These are phyloP conservation scores for Sphenodon punctatus DNA, from an alignment of 2,797 vertebrate genomes.

Conservation along the genomic window DNA sequence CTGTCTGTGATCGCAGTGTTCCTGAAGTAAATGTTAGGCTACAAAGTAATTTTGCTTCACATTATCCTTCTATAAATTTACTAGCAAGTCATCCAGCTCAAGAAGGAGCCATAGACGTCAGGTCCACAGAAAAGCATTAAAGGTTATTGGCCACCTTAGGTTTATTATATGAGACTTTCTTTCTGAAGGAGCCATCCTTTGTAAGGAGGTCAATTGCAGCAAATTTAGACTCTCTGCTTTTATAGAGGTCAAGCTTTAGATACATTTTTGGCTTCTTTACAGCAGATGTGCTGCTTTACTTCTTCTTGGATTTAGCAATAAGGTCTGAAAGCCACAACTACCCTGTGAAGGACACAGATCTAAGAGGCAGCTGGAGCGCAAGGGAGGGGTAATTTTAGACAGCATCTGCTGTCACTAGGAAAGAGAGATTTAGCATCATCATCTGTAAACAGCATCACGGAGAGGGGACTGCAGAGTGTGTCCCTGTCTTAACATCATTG, in stretches of 20 bases:
- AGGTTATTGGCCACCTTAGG: background rate
- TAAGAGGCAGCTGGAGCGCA: background rate
- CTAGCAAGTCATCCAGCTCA: background rate
- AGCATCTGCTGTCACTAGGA: background rate
- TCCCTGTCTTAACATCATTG: background rate
- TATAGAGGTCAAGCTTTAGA: background rate
- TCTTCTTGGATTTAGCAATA: background rate
- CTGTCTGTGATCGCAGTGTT: slow-evolving; percentile 39
- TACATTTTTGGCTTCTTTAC: background rate
- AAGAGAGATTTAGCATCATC: too few species aligned
- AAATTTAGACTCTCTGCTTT: background rate
- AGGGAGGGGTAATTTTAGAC: background rate
- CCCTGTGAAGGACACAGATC: background rate
- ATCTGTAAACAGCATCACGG: background rate
- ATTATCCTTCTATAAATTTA: slow-evolving; percentile 6
- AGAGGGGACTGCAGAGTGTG: background rate
- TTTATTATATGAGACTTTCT: background rate
- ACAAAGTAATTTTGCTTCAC: slow-evolving; percentile 52
- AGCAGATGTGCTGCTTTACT: background rate
- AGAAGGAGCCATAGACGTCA: background rate
- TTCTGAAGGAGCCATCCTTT: background rate
- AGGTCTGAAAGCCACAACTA: background rate
- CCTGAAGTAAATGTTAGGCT: slow-evolving; percentile 38
- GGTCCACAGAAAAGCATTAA: background rate
- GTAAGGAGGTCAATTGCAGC: background rate